A percentile compares a stretch with the other conserved stretches of the same genome.
phyloP scores from a whole-genome alignment of 2,113 vertebrate genomes.

The Rhinoptilus africanus region DNA sequence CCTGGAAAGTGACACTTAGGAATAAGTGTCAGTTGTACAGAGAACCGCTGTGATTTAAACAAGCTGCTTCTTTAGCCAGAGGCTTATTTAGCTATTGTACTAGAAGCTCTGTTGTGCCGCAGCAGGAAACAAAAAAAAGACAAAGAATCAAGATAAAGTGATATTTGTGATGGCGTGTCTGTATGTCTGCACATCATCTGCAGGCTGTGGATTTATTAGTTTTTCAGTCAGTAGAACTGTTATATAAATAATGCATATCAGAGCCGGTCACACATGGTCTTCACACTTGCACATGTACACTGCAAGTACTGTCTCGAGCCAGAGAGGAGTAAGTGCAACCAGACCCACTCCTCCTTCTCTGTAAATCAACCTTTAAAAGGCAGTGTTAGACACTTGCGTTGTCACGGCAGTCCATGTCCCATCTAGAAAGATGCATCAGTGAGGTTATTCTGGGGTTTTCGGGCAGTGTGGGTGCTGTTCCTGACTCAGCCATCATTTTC shows the following conservation, averaged over 20 bases:
- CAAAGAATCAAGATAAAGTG: slow-evolving; percentile 11
- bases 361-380: neutral
- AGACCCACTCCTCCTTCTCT: neutral
- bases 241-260: slow-evolving; percentile 16
- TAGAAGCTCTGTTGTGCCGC: neutral
- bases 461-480: neutral
- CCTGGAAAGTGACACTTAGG: neutral
- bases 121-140: neutral
- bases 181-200: slow-evolving; percentile 43
- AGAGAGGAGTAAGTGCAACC: neutral
- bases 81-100: neutral
- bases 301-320: neutral
- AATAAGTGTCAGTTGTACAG: neutral
- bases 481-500: neutral
- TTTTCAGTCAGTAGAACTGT: slow-evolving; percentile 4
- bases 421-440: neutral
- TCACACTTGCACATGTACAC: neutral
- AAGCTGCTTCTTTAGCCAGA: neutral
- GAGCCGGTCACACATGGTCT: neutral
- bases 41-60: neutral
- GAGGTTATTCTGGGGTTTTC: neutral
- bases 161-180: slow-evolving; percentile 30
- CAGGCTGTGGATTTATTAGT: slow-evolving; percentile 24
- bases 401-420: neutral
- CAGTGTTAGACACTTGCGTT: neutral